Evolutionary conservation across 2,113 vertebrate species (phyloP), one percentile per base, ranked within the genome.

Genomic region (Oncorhynchus clarkii): DNA sequence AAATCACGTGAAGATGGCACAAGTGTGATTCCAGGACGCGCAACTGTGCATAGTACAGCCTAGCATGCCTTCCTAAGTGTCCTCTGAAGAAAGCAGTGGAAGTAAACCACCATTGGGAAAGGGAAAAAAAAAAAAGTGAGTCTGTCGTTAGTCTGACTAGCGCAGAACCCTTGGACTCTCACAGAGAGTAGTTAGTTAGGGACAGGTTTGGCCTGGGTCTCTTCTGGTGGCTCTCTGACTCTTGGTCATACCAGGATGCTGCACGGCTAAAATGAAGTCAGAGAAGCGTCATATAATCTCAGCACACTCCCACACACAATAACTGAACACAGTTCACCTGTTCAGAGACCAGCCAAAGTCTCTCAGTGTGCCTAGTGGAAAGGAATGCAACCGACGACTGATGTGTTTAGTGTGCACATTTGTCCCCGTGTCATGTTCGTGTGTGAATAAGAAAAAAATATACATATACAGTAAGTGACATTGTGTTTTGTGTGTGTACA

Each of bases 1-100:
- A 86, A 78, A 75, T 74, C 83, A 80, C 74, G 75, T 82, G 80
- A 80, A 84, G 80, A 87, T 71, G 77, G 80, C 71, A 81, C 80
- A 77, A 83, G 76, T n/a, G 45, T 59, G 74, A 3, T 27, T 75
- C 64, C 59, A 8, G 34, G 8, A 34, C 6, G 6, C 6, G 34
- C 31, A 34, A 34, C 31, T 34, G 49, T 76, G 79, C 14, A 22
- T 22, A 24, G 3, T 24, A 16, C n/a, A 22, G 60, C 60, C 16
- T 64, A 2, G 60, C 3, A n/a, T 3, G 22, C n/a, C 20, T 26
- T 64, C 60, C 60, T 22, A n/a, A n/a, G n/a, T 11, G 9, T 45
- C 39, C 39, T 45, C 39, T 20, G 12, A 18, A 54, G 51, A 5
- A 18, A 54, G 14, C 13, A 18, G 16, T 4, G 13, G 18, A 54